These are phyloP conservation scores for Malacoctenus gilli DNA, from an alignment of 2,797 vertebrate species.

Conservation along the genomic window DNA sequence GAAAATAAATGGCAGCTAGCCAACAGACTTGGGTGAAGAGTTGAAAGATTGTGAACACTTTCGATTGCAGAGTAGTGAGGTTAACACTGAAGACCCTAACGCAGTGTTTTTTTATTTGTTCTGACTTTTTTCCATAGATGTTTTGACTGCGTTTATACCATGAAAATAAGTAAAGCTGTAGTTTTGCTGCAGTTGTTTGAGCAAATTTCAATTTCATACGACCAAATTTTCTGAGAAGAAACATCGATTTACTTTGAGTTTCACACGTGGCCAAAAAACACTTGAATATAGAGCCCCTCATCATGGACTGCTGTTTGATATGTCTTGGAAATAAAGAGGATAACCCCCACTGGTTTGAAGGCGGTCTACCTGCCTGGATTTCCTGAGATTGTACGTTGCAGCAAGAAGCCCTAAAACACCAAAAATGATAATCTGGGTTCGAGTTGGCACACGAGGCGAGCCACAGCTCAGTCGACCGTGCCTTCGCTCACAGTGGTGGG, in stretches of 20 bases:
- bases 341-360: slow-evolving; percentile 41
- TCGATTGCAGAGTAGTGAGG: slow-evolving; percentile 1
- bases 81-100: slow-evolving; percentile 9
- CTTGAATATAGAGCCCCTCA: background rate
- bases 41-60: slow-evolving; percentile 11
- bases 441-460: slow-evolving; percentile 50
- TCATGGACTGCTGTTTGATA: slow-evolving; percentile 21
- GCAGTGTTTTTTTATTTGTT: too few relatives aligned
- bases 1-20: slow-evolving; percentile 40
- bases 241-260: background rate
- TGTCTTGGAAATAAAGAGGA: slow-evolving; percentile 39
- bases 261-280: background rate
- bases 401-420: slow-evolving; percentile 27
- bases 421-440: slow-evolving; percentile 56
- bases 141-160: background rate
- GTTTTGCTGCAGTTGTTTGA: background rate
- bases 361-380: slow-evolving; percentile 38
- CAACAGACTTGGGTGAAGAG: slow-evolving; percentile 32
- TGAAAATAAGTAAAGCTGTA: background rate
- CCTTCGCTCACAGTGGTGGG: slow-evolving; percentile 59
- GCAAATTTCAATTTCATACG: background rate
- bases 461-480: slow-evolving; percentile 59
- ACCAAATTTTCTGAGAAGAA: background rate
- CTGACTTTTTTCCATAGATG: slow-evolving; percentile 4
- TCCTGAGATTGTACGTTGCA: slow-evolving; percentile 19